Percentiles rank a stretch among this genome's conserved stretches.
phyloP scores from a whole-genome alignment of 2,797 vertebrate genomes.

The Chaunax sp. region DNA sequence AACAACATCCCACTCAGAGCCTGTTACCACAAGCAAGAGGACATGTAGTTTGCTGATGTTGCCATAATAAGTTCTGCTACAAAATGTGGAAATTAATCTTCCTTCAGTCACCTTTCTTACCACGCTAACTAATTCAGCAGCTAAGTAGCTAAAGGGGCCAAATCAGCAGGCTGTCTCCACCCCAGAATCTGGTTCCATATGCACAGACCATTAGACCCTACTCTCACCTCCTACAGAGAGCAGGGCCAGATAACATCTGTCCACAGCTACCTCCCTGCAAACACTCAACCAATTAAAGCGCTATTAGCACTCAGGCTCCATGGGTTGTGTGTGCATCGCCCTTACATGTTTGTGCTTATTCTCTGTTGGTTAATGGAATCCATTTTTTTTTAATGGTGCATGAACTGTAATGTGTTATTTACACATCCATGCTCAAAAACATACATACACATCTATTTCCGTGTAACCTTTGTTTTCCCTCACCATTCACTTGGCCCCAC shows the following conservation, averaged over 20 bases:
- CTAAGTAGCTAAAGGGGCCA: slow-evolving; percentile 65
- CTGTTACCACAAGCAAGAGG: no score
- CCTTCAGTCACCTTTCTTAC: slow-evolving; percentile 62
- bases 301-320: slow-evolving; percentile 63
- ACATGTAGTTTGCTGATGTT: slow-evolving; percentile 54
- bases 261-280: slow-evolving; percentile 63
- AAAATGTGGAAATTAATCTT: slow-evolving; percentile 68
- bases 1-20: slow-evolving; percentile 48
- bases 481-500: slow-evolving; percentile 47
- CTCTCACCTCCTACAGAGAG: slow-evolving; percentile 66
- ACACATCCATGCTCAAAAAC: neutral
- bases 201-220: slow-evolving; percentile 61
- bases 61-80: slow-evolving; percentile 39
- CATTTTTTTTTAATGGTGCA: neutral
- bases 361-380: slow-evolving; percentile 27
- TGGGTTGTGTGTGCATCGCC: slow-evolving; percentile 56
- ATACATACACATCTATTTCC: slow-evolving; percentile 18
- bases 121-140: slow-evolving; percentile 70
- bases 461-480: slow-evolving; percentile 61
- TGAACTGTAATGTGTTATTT: slow-evolving; percentile 17
- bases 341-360: slow-evolving; percentile 51
- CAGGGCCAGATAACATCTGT: slow-evolving; percentile 71
- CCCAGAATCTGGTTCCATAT: slow-evolving; percentile 57
- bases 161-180: slow-evolving; percentile 60
- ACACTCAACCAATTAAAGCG: slow-evolving; percentile 77